Conservation (phyloP, 1,140 invertebrate genomes). For the Neodiprion lecontei region DNA sequence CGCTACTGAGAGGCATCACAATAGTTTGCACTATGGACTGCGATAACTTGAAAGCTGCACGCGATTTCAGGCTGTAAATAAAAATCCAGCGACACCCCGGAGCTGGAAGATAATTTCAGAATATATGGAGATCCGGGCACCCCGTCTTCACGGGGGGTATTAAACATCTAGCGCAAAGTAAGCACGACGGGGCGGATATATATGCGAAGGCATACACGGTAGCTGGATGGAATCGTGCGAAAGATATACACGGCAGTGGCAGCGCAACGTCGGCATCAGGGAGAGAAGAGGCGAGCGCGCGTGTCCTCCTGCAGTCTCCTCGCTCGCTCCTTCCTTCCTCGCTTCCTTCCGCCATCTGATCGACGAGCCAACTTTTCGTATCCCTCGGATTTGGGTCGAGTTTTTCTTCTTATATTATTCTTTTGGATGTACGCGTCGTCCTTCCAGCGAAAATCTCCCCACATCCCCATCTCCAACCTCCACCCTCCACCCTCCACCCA, state of each 20-base stretch:
- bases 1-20: no score
- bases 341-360: constrained; percentile 54
- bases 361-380: constrained; percentile 57
- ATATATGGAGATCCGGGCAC: no score
- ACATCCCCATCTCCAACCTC: constrained; percentile 27
- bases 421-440: background rate
- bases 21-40: no score
- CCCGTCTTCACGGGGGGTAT: background rate
- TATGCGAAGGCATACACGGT: background rate
- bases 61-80: no score
- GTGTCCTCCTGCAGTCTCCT: constrained; percentile 30
- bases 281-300: constrained; percentile 38
- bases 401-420: constrained; percentile 32
- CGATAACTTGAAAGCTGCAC: no score
- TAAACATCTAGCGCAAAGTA: constrained; percentile 1
- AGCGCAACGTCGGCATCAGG: no score
- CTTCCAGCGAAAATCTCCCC: background rate
- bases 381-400: constrained; percentile 55
- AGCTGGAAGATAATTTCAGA: no score
- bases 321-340: constrained; percentile 48
- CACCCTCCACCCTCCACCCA: constrained; percentile 28
- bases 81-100: no score
- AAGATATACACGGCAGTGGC: constrained; percentile 44
- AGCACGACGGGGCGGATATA: constrained; percentile 1
- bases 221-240: constrained; percentile 30